Conservation (phyloP, 2,888 invertebrate species). For the Pristionchus japonicus region DNA sequence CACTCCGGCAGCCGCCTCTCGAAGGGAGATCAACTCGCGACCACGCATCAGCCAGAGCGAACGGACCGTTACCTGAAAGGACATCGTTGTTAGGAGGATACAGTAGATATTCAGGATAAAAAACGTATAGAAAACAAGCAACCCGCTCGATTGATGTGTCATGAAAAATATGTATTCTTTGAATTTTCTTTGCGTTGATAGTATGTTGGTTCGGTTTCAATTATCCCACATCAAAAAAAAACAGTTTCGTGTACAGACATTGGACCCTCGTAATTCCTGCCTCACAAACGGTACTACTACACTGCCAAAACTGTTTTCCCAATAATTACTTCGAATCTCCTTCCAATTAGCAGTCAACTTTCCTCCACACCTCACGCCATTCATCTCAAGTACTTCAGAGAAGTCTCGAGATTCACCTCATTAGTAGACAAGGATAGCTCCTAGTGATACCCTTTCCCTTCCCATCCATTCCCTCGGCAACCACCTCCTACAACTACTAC, state of each 20-base stretch:
- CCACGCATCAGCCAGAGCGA: slow-evolving; percentile 41
- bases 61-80: not conserved
- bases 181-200: too few relatives aligned
- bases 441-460: not conserved
- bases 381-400: not conserved
- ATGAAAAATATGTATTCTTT: too few relatives aligned
- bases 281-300: too few relatives aligned
- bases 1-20: slow-evolving; percentile 29
- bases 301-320: too few relatives aligned
- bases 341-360: too few relatives aligned
- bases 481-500: not conserved
- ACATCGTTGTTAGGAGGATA: not conserved
- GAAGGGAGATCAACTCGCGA: slow-evolving; percentile 16
- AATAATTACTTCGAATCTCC: not conserved
- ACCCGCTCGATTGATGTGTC: not conserved
- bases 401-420: too few relatives aligned
- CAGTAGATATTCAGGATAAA: not conserved
- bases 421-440: not conserved
- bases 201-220: too few relatives aligned
- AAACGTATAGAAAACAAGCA: not conserved
- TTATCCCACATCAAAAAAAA: too few relatives aligned
- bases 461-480: not conserved
- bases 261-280: too few relatives aligned
- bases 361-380: not conserved
- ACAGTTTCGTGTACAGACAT: too few relatives aligned